Evolutionary conservation across 2,113 vertebrate genomes (phyloP).

Genomic region (Reinhardtius hippoglossoides): DNA sequence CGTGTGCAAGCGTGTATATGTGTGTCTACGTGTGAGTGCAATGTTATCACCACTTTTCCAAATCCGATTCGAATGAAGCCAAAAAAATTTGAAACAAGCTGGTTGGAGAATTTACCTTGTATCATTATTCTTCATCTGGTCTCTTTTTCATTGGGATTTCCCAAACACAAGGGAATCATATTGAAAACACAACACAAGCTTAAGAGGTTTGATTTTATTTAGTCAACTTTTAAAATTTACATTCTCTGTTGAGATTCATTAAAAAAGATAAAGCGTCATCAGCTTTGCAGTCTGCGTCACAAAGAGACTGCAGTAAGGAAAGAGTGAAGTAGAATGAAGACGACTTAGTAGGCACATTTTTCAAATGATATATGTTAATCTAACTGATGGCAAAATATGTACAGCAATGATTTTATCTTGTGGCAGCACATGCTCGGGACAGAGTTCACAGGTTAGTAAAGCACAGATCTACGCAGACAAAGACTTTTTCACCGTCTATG

Average conservation of each 20-base stretch:
- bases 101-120: too few species aligned
- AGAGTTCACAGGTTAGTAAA: slow-evolving; percentile 76
- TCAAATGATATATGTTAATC: slow-evolving; percentile 74
- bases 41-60: too few species aligned
- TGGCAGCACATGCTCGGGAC: slow-evolving; percentile 71
- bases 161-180: neutral
- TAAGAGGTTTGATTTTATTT: slow-evolving; percentile 81
- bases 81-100: too few species aligned
- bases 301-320: slow-evolving; percentile 67
- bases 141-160: too few species aligned
- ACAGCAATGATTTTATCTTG: slow-evolving; percentile 75
- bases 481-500: slow-evolving; percentile 63
- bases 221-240: slow-evolving; percentile 84
- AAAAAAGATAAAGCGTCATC: slow-evolving; percentile 83
- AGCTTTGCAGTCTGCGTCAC: slow-evolving; percentile 74
- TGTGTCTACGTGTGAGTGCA: too few species aligned
- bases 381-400: slow-evolving; percentile 78
- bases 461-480: slow-evolving; percentile 56
- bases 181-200: slow-evolving; percentile 18
- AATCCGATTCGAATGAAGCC: too few species aligned
- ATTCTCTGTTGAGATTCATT: slow-evolving; percentile 81
- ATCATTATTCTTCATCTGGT: too few species aligned
- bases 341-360: slow-evolving; percentile 77
- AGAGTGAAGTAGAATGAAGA: slow-evolving; percentile 69
- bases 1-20: too few species aligned